Percentiles rank a stretch among this genome's conserved stretches.
phyloP scores from a whole-genome alignment of 2,888 invertebrate species.

The Entomobrya proxima region DNA sequence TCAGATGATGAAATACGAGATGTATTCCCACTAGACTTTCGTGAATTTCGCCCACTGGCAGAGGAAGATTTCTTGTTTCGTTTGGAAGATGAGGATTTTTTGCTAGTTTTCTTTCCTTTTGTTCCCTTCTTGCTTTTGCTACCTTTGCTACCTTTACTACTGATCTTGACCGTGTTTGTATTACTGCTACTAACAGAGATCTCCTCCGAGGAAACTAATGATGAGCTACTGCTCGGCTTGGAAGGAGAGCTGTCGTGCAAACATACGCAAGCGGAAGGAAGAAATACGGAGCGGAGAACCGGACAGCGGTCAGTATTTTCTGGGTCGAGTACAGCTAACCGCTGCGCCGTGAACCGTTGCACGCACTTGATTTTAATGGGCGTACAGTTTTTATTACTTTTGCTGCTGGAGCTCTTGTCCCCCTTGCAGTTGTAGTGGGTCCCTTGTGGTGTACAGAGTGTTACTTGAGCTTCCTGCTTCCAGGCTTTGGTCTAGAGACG shows the following conservation, averaged over 20 bases:
- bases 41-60: conserved; percentile 10
- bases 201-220: conserved; percentile 51
- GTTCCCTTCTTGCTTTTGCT: conserved; percentile 31
- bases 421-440: conserved; percentile 61
- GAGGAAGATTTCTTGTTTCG: conserved; percentile 6
- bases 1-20: conserved; percentile 32
- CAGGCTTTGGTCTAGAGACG: conserved; percentile 71
- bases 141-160: conserved; percentile 27
- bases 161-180: conserved; percentile 36
- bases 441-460: conserved; percentile 72
- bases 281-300: conserved; percentile 73
- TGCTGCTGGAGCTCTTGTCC: conserved; percentile 27
- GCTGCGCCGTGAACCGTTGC: conserved; percentile 73
- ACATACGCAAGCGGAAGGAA: conserved; percentile 75
- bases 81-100: conserved; percentile 44
- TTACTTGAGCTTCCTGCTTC: conserved; percentile 75
- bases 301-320: conserved; percentile 73
- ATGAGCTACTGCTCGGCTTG: conserved; percentile 28
- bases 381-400: conserved; percentile 34
- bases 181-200: conserved; percentile 41
- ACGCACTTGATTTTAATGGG: conserved; percentile 65
- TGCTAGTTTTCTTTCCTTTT: conserved; percentile 46
- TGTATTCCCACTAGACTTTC: conserved; percentile 29
- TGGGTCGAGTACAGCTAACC: conserved; percentile 74
- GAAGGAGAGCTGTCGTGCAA: conserved; percentile 59